Evolutionary conservation across 2,113 vertebrate genomes (phyloP).

Genomic region (Esox niger): DNA sequence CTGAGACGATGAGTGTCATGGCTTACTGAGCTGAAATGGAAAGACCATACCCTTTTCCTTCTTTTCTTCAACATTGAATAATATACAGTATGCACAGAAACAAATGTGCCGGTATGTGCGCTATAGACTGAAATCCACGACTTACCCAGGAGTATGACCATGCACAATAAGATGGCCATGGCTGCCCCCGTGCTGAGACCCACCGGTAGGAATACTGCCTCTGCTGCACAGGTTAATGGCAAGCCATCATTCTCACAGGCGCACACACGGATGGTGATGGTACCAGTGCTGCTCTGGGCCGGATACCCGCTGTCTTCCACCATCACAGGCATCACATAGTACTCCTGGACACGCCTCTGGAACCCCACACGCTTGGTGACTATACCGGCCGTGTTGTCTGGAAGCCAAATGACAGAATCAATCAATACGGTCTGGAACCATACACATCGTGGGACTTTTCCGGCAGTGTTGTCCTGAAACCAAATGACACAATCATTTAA

Average conservation of each 20-base stretch:
- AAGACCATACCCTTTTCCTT: too few species aligned
- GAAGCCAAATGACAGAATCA: not conserved
- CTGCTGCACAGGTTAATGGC: conserved; percentile 82
- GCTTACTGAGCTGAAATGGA: too few species aligned
- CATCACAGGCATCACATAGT: conserved; percentile 82
- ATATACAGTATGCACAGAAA: too few species aligned
- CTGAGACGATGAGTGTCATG: too few species aligned
- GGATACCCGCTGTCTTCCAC: conserved; percentile 92
- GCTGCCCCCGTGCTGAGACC: conserved; percentile 88
- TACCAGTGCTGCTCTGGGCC: conserved; percentile 89
- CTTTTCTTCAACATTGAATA: too few species aligned
- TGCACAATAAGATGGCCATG: conserved; percentile 85
- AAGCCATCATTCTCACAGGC: conserved; percentile 80
- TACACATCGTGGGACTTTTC: conserved; percentile 80
- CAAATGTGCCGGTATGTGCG: too few species aligned
- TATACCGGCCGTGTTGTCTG: conserved; percentile 93
- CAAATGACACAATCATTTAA: not conserved
- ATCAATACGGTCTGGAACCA: too few species aligned
- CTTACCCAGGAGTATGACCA: conserved; percentile 85
- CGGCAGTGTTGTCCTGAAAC: conserved; percentile 88
- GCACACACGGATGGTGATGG: conserved; percentile 87
- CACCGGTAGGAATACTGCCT: conserved; percentile 83
- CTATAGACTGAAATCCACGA: not conserved
- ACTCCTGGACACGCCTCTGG: conserved; percentile 77
- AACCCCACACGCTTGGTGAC: conserved; percentile 81